Conservation (phyloP, 2,113 vertebrate genomes). For the Pongo abelii region DNA sequence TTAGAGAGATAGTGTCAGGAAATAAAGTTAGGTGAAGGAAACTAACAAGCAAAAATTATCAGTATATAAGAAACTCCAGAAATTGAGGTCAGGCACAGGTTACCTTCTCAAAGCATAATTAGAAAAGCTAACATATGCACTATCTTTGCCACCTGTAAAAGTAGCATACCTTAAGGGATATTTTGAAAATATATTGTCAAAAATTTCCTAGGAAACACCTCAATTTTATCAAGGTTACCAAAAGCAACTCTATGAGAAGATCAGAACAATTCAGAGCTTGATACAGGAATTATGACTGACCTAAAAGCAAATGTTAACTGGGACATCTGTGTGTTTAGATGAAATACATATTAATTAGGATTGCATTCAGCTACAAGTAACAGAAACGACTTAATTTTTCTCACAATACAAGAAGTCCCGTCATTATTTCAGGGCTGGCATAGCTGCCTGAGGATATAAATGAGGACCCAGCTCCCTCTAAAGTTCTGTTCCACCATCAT, state of each 20-base stretch:
- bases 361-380: neutral
- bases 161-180: neutral
- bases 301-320: neutral
- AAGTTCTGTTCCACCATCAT: neutral
- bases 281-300: neutral
- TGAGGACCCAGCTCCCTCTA: neutral
- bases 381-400: neutral
- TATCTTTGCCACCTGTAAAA: neutral
- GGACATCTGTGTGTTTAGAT: neutral
- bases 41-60: constrained; percentile 1
- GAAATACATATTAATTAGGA: neutral
- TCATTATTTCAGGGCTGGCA: neutral
- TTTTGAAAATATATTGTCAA: neutral
- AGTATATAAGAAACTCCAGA: constrained; percentile 23
- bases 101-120: constrained; percentile 20
- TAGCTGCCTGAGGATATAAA: neutral
- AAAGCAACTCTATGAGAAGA: neutral
- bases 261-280: neutral
- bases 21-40: constrained; percentile 12
- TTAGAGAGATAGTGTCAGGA: constrained; percentile 64
- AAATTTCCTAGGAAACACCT: neutral
- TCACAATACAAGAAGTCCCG: neutral
- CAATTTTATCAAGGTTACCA: neutral
- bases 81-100: neutral
- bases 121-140: neutral